These are phyloP conservation scores for Brotula barbata DNA, from an alignment of 2,797 vertebrate genomes.

Conservation along the genomic window DNA sequence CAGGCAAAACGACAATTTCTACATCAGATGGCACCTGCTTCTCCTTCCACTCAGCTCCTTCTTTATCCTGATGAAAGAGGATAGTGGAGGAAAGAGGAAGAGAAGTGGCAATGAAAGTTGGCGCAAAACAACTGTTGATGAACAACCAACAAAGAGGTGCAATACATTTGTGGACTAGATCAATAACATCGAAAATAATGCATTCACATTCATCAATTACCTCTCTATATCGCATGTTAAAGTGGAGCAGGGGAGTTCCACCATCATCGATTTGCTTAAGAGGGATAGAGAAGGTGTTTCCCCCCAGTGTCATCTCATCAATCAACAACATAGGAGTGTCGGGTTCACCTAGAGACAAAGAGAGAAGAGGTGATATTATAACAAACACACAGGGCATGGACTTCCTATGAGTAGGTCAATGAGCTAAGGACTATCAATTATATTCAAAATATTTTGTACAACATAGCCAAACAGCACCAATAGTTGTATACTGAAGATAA, in stretches of 20 bases:
- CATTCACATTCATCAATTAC: constrained; percentile 17
- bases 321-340: constrained; percentile 57
- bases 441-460: too few species aligned
- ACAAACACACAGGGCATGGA: too few species aligned
- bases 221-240: constrained; percentile 55
- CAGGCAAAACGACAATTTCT: constrained; percentile 48
- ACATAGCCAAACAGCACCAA: too few species aligned
- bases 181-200: not conserved
- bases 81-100: not conserved
- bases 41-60: constrained; percentile 58
- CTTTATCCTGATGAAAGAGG: constrained; percentile 46
- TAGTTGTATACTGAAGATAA: too few species aligned
- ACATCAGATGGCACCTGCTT: constrained; percentile 13
- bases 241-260: constrained; percentile 53
- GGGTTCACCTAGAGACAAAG: constrained; percentile 62
- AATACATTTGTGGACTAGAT: not conserved
- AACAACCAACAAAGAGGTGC: too few species aligned
- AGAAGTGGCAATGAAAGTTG: not conserved
- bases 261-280: constrained; percentile 48
- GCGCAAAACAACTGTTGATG: not conserved
- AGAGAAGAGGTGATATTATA: too few species aligned
- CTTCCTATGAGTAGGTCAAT: too few species aligned
- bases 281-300: constrained; percentile 60
- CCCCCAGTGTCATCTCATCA: constrained; percentile 39
- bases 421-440: too few species aligned